phyloP scores from a whole-genome alignment of 2,888 invertebrate genomes.

The Ametastegia equiseti region DNA sequence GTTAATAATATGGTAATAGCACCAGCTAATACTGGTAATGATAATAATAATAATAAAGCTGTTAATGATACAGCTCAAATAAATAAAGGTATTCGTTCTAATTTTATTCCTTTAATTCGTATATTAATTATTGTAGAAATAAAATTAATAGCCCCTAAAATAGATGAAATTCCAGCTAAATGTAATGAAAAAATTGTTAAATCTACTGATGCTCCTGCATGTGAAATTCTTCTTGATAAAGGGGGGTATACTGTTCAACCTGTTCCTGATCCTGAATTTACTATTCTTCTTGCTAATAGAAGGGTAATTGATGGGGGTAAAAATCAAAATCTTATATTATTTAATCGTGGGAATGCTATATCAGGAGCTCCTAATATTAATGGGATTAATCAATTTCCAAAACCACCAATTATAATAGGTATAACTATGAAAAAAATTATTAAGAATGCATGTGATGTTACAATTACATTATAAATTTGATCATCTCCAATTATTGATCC shows the following conservation, averaged over 20 bases:
- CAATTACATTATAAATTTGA: too few relatives aligned
- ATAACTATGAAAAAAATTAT: too few relatives aligned
- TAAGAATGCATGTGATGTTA: too few relatives aligned
- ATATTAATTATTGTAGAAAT: slow-evolving; percentile 87
- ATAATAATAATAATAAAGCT: slow-evolving; percentile 81
- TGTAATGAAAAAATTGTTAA: slow-evolving; percentile 87
- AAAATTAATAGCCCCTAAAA: slow-evolving; percentile 89
- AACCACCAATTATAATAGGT: too few relatives aligned
- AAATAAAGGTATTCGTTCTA: slow-evolving; percentile 85
- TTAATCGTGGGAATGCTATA: slow-evolving; percentile 90
- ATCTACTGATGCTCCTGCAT: slow-evolving; percentile 84
- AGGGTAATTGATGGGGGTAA: slow-evolving; percentile 84
- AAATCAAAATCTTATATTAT: slow-evolving; percentile 91
- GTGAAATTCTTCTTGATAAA: slow-evolving; percentile 81
- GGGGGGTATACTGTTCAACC: slow-evolving; percentile 90
- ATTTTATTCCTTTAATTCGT: slow-evolving; percentile 79
- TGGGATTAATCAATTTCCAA: too few relatives aligned
- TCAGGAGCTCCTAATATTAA: slow-evolving; percentile 88
- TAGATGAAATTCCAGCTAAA: slow-evolving; percentile 85
- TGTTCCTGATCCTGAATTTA: slow-evolving; percentile 85
- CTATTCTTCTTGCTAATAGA: slow-evolving; percentile 81
- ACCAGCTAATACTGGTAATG: slow-evolving; percentile 87
- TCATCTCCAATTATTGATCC: too few relatives aligned
- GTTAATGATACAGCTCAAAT: slow-evolving; percentile 85
- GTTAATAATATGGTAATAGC: slow-evolving; percentile 89